Conservation (phyloP, 2,888 invertebrate species). For the Philopedon plagiatum region DNA sequence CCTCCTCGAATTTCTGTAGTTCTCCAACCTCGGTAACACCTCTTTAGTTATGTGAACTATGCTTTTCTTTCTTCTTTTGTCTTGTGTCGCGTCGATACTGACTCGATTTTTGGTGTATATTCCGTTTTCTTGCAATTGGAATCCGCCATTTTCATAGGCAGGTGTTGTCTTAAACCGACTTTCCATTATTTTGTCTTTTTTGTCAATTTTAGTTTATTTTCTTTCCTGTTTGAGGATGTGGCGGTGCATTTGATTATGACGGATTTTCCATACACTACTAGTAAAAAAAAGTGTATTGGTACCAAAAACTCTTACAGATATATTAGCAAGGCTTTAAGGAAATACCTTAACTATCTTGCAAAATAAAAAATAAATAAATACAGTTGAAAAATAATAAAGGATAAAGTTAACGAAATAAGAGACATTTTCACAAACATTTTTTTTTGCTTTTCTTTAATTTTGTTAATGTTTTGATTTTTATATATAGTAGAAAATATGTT, state of each 20-base stretch:
- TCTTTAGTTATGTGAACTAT: conserved; percentile 82
- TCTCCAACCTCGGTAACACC: conserved; percentile 85
- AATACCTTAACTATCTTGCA: too few species aligned
- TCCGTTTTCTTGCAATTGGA: conserved; percentile 61
- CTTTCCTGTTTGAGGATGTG: background rate
- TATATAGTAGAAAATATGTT: too few species aligned
- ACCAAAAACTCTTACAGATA: too few species aligned
- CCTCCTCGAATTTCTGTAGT: conserved; percentile 84
- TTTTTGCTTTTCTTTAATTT: too few species aligned
- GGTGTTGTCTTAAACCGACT: conserved; percentile 24
- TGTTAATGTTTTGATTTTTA: too few species aligned
- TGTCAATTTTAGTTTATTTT: background rate
- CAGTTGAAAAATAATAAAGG: too few species aligned
- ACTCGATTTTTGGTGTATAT: conserved; percentile 25
- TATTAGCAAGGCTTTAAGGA: too few species aligned
- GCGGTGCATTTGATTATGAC: background rate
- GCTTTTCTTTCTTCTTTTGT: conserved; percentile 70
- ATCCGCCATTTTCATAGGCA: conserved; percentile 58
- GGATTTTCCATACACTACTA: background rate
- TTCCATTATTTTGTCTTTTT: conserved; percentile 21
- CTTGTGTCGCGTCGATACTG: conserved; percentile 23
- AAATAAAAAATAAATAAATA: too few species aligned
- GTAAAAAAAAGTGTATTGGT: background rate
- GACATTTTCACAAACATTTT: too few species aligned
- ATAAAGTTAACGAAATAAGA: too few species aligned